Evolutionary conservation across 1,140 invertebrate genomes (phyloP).

Genomic region (Cydia pomonella): DNA sequence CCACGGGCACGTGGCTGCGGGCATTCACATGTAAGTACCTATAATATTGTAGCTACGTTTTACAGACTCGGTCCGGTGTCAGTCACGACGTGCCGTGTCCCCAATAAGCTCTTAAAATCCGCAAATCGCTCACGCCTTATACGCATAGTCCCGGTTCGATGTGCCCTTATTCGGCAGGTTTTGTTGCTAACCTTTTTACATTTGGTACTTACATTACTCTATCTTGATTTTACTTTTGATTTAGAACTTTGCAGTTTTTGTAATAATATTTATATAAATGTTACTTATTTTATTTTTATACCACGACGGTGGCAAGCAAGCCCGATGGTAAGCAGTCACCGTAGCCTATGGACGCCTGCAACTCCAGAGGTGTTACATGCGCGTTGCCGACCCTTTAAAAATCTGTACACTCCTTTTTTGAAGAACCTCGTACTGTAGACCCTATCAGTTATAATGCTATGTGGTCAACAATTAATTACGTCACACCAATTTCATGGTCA

Average conservation of each 20-base stretch:
- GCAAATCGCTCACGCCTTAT: slow-evolving; percentile 23
- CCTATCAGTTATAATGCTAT: too few relatives aligned
- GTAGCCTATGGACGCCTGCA: too few relatives aligned
- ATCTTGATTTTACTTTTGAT: neutral
- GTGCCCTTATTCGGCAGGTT: neutral
- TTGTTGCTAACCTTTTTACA: neutral
- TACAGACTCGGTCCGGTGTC: neutral
- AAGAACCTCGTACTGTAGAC: too few relatives aligned
- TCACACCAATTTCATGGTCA: too few relatives aligned
- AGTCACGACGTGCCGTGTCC: slow-evolving; percentile 12
- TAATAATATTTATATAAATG: too few relatives aligned
- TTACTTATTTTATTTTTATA: too few relatives aligned
- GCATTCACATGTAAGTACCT: neutral
- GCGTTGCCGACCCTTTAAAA: too few relatives aligned
- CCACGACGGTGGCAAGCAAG: too few relatives aligned
- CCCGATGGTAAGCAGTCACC: too few relatives aligned
- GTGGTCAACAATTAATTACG: too few relatives aligned
- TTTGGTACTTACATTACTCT: neutral
- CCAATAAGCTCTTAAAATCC: slow-evolving; percentile 23
- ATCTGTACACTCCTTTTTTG: too few relatives aligned
- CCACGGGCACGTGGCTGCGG: neutral
- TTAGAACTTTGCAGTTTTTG: neutral
- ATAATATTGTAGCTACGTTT: neutral
- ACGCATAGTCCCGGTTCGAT: slow-evolving; percentile 10
- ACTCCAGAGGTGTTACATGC: too few relatives aligned